A percentile compares a stretch with the other conserved stretches of the same genome.
Conservation (phyloP, 2,888 invertebrate genomes). For the Branchellion lobata region DNA sequence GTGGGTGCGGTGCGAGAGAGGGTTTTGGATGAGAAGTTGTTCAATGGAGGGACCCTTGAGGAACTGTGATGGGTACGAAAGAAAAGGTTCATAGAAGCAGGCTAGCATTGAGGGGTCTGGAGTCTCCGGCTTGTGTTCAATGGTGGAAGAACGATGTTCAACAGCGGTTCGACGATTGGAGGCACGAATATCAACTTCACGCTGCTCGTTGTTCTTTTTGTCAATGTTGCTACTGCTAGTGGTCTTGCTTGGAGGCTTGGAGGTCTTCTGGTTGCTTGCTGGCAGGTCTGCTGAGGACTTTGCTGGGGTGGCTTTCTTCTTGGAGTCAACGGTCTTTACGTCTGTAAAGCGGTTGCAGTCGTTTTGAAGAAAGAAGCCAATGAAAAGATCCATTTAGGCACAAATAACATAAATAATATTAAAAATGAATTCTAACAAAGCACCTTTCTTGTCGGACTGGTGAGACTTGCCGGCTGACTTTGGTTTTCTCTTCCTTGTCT, state of each 20-base stretch:
- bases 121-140: background rate
- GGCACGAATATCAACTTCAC: too few relatives aligned
- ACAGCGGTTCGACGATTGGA: too few relatives aligned
- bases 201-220: background rate
- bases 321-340: background rate
- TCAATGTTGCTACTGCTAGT: background rate
- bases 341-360: background rate
- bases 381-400: too few relatives aligned
- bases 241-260: background rate
- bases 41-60: background rate
- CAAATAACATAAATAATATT: too few relatives aligned
- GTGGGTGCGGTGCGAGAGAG: background rate
- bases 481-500: conserved; percentile 79
- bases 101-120: background rate
- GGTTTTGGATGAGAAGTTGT: background rate
- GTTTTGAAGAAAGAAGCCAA: too few relatives aligned
- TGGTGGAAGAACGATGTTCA: background rate
- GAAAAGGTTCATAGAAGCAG: background rate
- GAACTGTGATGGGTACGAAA: conserved; percentile 1
- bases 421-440: background rate
- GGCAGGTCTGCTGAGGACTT: background rate
- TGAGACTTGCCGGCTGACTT: conserved; percentile 48
- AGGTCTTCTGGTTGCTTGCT: background rate
- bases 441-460: conserved; percentile 13
- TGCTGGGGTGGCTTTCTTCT: background rate